Base-by-base conservation (phyloP, 2,888 invertebrate species). In the Leptopterna dolabrata region DNA sequence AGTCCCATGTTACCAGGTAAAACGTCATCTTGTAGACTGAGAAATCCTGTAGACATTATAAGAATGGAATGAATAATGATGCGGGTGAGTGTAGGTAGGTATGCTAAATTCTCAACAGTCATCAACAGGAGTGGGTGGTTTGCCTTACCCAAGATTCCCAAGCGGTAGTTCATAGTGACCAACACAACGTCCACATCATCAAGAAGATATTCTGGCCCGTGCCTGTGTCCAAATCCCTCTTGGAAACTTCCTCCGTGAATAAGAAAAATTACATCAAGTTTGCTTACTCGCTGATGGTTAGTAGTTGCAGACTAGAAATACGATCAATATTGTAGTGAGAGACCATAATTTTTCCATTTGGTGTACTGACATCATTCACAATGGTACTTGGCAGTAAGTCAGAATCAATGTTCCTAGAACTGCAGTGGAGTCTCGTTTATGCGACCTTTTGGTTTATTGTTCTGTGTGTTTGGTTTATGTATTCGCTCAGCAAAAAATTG, bases 1-100 rank as follows among this genome's bases (percentile, higher is more conserved):
- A 96, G 91, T 0, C 96, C 96, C 90, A 93, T 94, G 91, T 96
- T 96, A 6, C 95, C 95, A 0, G 96, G 94, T 0, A 95, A 92
- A 0, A 93, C 90, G 0, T 93, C 93, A 89, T 96, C 95, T 63
- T 94, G 95, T 0, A 96, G 95, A 90, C 95, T 95, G 0, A 96
- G 92, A 91, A 96, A 96, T 81, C 96, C 95, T 95, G 81, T 47
- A 1, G 47, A 47, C 3, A 47, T 36, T 47, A 43, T 43, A 9
- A 6, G 43, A 43, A 43, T 43, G 13, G 30, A 4, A 76, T 41
- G 43, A n/a, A n/a, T 19, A 16, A 41, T 45, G 45, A 16, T 9
- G 47, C 47, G 47, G 43, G 43, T 43, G 43, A 43, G 43, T 43
- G 43, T 6, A 11, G 43, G 3, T 2, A 47, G 47, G 47, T 16